Percentiles rank a stretch among this genome's conserved stretches.
These are phyloP conservation scores for Gulo gulo DNA, from an alignment of 2,113 vertebrate species.

Conservation along the genomic window DNA sequence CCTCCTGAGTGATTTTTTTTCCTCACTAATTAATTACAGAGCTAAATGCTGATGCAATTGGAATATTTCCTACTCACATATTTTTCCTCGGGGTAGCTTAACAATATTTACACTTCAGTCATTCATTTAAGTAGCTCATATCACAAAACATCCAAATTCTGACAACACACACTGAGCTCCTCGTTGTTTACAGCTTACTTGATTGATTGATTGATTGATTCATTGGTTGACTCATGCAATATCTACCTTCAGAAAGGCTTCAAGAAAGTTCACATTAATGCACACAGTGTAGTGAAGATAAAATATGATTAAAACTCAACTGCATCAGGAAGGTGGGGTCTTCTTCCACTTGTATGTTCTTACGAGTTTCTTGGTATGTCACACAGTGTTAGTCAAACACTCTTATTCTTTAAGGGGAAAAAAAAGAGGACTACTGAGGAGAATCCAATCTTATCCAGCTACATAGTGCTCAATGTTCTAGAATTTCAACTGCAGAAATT, in stretches of 20 bases:
- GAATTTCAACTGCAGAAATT: background rate
- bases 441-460: background rate
- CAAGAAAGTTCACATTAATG: background rate
- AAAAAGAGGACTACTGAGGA: background rate
- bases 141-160: background rate
- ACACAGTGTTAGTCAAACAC: background rate
- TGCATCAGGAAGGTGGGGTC: rapidly evolving
- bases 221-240: background rate
- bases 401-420: background rate
- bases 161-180: background rate
- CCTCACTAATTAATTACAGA: background rate
- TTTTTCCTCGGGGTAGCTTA: background rate
- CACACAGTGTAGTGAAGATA: background rate
- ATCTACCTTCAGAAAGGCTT: background rate
- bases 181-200: background rate
- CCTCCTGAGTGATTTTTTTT: background rate
- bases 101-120: background rate
- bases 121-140: background rate
- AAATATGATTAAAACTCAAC: background rate
- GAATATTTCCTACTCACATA: background rate
- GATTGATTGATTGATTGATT: background rate
- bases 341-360: background rate
- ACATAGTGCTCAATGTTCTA: background rate
- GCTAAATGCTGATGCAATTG: background rate
- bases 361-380: background rate